Evolutionary conservation across 2,888 invertebrate genomes (phyloP).

Genomic region (Mythimna pallens): DNA sequence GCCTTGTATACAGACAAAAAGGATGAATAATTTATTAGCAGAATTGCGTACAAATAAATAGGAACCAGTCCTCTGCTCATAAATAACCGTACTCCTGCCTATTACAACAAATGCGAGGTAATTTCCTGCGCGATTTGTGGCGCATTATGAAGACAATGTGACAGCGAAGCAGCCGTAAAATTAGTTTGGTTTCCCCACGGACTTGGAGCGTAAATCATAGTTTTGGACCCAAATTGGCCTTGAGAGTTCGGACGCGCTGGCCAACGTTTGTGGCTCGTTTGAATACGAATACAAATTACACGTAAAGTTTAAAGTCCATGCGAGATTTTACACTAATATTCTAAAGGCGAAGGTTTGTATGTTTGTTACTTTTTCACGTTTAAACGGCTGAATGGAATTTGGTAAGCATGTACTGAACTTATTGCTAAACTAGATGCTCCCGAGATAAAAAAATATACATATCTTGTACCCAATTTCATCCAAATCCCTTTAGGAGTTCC

Average conservation of each 20-base stretch:
- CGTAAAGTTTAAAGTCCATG: background rate
- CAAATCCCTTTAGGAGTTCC: too few species aligned
- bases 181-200: conserved; percentile 60
- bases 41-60: conserved; percentile 56
- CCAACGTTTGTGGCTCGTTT: conserved; percentile 28
- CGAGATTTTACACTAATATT: background rate
- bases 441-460: too few species aligned
- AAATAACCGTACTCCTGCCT: conserved; percentile 53
- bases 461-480: too few species aligned
- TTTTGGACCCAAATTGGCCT: conserved; percentile 50
- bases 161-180: conserved; percentile 56
- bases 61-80: conserved; percentile 31
- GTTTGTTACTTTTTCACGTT: too few species aligned
- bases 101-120: conserved; percentile 56
- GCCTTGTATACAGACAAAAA: conserved; percentile 34
- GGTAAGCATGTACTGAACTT: too few species aligned
- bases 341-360: too few species aligned
- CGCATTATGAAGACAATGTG: conserved; percentile 63
- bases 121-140: conserved; percentile 60
- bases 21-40: conserved; percentile 41
- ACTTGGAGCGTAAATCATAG: conserved; percentile 57
- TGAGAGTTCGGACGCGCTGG: conserved; percentile 34
- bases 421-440: too few species aligned
- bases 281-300: conserved; percentile 20
- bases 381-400: too few species aligned